Evolutionary conservation across 1,140 invertebrate species (phyloP).

Genomic region (Papilio polyxenes): DNA sequence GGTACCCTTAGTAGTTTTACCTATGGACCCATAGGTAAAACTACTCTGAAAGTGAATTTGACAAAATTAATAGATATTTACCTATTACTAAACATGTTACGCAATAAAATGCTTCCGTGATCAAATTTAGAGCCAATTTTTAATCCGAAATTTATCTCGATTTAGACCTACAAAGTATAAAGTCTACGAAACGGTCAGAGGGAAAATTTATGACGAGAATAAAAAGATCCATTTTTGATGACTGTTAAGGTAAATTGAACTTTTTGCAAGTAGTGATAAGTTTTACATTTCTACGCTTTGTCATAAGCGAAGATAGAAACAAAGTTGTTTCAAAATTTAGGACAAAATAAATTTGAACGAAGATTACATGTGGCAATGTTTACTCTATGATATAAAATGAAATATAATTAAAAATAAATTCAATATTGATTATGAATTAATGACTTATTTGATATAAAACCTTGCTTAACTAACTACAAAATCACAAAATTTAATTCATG

Average conservation of each 20-base stretch:
- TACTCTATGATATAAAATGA: neutral
- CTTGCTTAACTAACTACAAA: neutral
- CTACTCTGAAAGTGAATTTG: neutral
- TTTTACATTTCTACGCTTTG: neutral
- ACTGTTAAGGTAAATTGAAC: conserved; percentile 9
- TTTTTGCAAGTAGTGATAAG: neutral
- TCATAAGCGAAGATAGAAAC: conserved; percentile 2
- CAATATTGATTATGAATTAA: neutral
- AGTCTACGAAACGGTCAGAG: neutral
- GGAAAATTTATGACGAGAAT: conserved; percentile 4
- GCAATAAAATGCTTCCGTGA: neutral
- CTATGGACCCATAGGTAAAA: too few relatives aligned
- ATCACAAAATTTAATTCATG: too few relatives aligned
- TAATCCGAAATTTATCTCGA: neutral
- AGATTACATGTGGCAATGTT: neutral
- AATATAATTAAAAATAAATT: neutral
- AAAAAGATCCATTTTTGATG: neutral
- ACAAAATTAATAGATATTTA: neutral
- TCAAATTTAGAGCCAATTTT: neutral
- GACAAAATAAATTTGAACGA: neutral
- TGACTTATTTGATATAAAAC: neutral
- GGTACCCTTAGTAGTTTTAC: too few relatives aligned
- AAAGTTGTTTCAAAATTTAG: neutral
- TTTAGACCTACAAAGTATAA: conserved; percentile 2
- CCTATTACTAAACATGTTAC: neutral